phyloP scores from a whole-genome alignment of 2,797 vertebrate genomes.

The Sebastes trivittatus region DNA sequence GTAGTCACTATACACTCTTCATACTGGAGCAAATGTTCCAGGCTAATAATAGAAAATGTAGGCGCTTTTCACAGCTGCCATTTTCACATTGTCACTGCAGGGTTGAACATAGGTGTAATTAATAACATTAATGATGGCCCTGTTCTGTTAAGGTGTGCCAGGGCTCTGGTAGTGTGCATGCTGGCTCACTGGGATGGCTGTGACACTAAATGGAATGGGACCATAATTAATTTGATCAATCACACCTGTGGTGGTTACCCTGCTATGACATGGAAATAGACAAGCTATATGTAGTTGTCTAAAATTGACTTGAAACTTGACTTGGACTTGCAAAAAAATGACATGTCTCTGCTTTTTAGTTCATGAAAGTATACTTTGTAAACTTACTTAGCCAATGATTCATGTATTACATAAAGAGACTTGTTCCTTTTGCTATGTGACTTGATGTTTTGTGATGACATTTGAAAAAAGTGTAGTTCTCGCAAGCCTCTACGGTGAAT shows the following conservation, averaged over 20 bases:
- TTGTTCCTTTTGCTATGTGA: no score
- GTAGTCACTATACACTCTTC: not conserved
- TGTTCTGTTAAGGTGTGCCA: not conserved
- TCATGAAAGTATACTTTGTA: no score
- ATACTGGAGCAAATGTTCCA: not conserved
- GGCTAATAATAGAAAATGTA: constrained; percentile 42
- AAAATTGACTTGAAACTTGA: not conserved
- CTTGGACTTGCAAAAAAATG: no score
- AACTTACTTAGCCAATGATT: no score
- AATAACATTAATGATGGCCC: not conserved
- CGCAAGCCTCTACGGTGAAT: no score
- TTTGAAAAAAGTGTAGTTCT: no score
- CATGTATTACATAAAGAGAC: no score
- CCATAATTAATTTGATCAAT: not conserved
- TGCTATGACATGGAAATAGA: no score
- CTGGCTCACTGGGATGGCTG: not conserved
- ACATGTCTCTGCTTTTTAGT: no score
- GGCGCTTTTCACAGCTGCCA: not conserved
- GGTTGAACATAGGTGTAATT: not conserved
- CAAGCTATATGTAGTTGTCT: not conserved
- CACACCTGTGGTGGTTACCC: no score
- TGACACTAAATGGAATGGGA: not conserved
- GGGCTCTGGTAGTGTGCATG: not conserved
- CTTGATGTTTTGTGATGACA: no score
- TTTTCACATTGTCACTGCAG: not conserved